These are phyloP conservation scores for Cyanistes caeruleus DNA, from an alignment of 2,113 vertebrate species.

Conservation along the genomic window DNA sequence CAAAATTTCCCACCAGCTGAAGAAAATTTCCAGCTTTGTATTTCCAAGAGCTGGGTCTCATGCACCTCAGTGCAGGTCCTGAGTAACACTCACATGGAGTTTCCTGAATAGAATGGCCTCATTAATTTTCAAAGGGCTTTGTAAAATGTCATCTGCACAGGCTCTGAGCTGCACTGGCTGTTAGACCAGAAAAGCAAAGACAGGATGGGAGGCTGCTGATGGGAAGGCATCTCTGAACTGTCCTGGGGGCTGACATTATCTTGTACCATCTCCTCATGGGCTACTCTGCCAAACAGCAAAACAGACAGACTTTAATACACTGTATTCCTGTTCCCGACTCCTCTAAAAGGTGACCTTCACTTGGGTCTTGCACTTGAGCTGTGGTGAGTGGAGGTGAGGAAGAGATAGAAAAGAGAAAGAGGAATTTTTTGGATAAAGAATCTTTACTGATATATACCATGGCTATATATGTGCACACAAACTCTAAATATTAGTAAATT, in stretches of 20 bases:
- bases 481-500: background rate
- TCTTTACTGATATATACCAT: background rate
- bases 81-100: background rate
- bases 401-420: background rate
- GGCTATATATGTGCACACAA: background rate
- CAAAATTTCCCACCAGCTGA: background rate
- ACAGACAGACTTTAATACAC: fast-evolving
- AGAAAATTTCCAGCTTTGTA: background rate
- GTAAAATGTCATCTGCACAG: background rate
- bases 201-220: background rate
- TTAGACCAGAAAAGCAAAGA: background rate
- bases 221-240: background rate
- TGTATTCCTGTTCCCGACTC: background rate
- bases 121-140: background rate
- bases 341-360: background rate
- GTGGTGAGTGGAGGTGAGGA: background rate
- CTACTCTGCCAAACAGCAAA: background rate
- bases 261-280: background rate
- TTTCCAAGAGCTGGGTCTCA: background rate
- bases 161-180: background rate
- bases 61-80: background rate
- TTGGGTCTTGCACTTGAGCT: background rate
- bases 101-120: background rate
- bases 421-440: background rate
- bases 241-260: background rate